Base-by-base conservation (phyloP, 2,113 vertebrate genomes). In the Cavia porcellus region DNA sequence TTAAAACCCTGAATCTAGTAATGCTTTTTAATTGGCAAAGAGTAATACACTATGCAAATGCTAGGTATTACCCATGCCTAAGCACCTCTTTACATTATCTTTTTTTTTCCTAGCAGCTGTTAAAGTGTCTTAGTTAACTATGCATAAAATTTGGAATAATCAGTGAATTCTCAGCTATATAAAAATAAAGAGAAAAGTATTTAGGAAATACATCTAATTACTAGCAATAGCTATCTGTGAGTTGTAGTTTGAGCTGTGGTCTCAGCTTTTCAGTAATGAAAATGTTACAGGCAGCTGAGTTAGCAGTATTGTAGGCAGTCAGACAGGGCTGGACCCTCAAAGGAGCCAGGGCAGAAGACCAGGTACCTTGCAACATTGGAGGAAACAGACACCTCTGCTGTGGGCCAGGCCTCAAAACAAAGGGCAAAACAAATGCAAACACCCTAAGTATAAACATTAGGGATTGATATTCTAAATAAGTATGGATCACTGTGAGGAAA, bases 11-110 rank as follows among this genome's bases (percentile, higher is more conserved):
- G 66, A 82, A 85, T 95, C 75, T 55, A 94, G 81, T 93, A 89
- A 92, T 57, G 62, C 57, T 79, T 96, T 97, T 86, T 96, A 95
- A 95, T 84, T 89, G 92, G 75, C 90, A 92, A 80, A 95, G 83
- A 96, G 85, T 91, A 89, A 94, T 57, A 86, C 2, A 75, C 68
- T 79, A 86, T 22, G 22, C 52, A 86, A 92, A 92, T 61, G 28
- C 75, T 14, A 87, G 75, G 17, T 75, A 88, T 90, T 59, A 45
- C 79, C 87, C 77, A 82, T 45, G n/a, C 72, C 77, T 45, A 45
- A 68, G 72, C 17, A 80, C 47, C 87, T 96, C 83, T 96, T 92
- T 20, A 47, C 35, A 32, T 61, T 35, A 20, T 42, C 61, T 82
- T 91, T 92, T 80, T 93, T 52, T 68, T 50, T 52, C 35, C 62